phyloP scores from a whole-genome alignment of 2,888 invertebrate species.

The Xestia c-nigrum region DNA sequence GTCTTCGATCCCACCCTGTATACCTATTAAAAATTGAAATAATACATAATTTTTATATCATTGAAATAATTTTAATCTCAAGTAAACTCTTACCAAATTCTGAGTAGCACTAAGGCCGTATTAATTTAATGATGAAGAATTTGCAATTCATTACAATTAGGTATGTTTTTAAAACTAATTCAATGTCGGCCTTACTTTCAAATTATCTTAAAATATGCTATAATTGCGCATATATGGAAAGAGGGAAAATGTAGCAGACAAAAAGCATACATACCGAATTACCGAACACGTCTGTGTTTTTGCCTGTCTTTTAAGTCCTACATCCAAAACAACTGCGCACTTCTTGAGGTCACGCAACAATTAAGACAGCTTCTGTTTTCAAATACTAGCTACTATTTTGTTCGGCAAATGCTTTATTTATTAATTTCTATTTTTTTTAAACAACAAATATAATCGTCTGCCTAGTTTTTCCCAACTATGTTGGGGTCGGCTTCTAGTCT shows the following conservation, averaged over 20 bases:
- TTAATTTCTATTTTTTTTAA: no score
- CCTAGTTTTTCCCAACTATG: no score
- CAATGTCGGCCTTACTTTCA: constrained; percentile 59
- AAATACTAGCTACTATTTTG: neutral
- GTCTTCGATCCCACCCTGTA: no score
- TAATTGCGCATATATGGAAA: constrained; percentile 7
- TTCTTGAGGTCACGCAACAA: neutral
- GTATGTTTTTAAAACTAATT: constrained; percentile 41
- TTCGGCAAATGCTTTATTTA: no score
- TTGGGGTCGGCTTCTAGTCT: no score
- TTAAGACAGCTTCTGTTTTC: constrained; percentile 7
- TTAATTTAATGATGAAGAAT: constrained; percentile 43
- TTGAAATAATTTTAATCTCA: constrained; percentile 14
- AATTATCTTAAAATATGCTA: constrained; percentile 39
- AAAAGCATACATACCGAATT: no score
- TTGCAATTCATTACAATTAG: constrained; percentile 50
- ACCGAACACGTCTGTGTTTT: neutral
- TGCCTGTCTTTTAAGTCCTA: neutral
- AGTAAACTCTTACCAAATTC: constrained; percentile 41
- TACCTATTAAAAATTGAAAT: neutral
- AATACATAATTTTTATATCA: neutral
- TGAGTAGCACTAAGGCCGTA: constrained; percentile 34
- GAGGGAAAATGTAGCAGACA: constrained; percentile 17
- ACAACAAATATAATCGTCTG: no score
- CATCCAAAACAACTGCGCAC: neutral